Conservation (phyloP, 2,888 invertebrate genomes). For the Metellina segmentata region DNA sequence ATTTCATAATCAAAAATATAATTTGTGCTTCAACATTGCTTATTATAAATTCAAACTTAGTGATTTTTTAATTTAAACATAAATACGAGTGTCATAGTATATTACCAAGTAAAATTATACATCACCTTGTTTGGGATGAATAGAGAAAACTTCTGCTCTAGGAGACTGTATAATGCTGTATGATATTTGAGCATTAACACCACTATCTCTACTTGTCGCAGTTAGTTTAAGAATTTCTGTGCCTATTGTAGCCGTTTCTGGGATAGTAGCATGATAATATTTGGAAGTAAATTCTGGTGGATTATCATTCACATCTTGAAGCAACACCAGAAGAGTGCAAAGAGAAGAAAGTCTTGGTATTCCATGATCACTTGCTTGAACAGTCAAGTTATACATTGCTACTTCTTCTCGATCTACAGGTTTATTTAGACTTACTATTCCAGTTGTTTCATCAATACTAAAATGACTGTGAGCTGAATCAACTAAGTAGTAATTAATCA, state of each 20-base stretch:
- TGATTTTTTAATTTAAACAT: no score
- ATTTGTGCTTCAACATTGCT: no score
- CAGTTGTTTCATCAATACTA: constrained; percentile 89
- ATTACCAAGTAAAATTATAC: constrained; percentile 19
- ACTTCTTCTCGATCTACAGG: constrained; percentile 92
- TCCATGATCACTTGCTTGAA: constrained; percentile 91
- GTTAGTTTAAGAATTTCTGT: constrained; percentile 90
- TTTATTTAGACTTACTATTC: constrained; percentile 91
- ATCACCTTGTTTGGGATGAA: constrained; percentile 85
- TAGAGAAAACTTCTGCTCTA: constrained; percentile 91
- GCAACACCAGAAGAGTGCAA: constrained; percentile 88
- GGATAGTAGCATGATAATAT: constrained; percentile 88
- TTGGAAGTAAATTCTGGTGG: constrained; percentile 94
- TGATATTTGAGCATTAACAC: constrained; percentile 94
- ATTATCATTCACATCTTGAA: constrained; percentile 96
- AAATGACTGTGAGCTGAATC: constrained; percentile 88
- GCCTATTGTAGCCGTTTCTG: constrained; percentile 88
- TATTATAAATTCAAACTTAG: no score
- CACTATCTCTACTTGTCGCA: constrained; percentile 95
- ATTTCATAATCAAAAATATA: no score
- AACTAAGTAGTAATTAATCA: constrained; percentile 90
- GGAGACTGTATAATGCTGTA: constrained; percentile 94
- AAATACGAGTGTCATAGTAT: no score
- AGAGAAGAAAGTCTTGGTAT: constrained; percentile 87
- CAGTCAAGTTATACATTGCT: constrained; percentile 90